phyloP scores from a whole-genome alignment of 2,113 vertebrate genomes.

The Pteropus alecto region DNA sequence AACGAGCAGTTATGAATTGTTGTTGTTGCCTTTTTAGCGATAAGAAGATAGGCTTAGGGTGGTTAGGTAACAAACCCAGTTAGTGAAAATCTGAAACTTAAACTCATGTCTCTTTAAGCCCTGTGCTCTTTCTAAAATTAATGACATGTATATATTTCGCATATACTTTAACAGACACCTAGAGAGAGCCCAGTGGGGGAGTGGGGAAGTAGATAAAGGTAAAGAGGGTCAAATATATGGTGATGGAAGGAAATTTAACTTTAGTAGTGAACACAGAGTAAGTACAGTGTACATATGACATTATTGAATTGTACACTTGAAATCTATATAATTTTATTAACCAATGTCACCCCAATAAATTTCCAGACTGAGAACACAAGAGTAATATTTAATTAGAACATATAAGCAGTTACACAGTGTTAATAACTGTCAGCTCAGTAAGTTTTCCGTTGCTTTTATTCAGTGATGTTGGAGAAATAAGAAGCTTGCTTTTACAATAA shows the following conservation, averaged over 20 bases:
- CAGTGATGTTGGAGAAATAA: neutral
- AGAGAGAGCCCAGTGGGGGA: neutral
- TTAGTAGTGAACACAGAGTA: too few relatives aligned
- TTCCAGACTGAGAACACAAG: neutral
- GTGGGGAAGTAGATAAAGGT: too few relatives aligned
- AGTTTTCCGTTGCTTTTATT: slow-evolving; percentile 11
- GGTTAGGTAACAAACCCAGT: neutral
- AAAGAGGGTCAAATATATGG: too few relatives aligned
- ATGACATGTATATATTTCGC: neutral
- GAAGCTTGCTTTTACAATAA: slow-evolving; percentile 31
- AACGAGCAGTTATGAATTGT: neutral
- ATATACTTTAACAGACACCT: neutral
- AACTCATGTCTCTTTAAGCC: neutral
- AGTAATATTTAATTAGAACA: slow-evolving; percentile 25
- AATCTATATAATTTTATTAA: too few relatives aligned
- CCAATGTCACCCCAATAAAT: too few relatives aligned
- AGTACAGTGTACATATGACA: too few relatives aligned
- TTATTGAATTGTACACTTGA: too few relatives aligned
- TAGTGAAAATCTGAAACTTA: neutral
- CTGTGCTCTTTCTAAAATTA: neutral
- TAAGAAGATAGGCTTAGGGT: neutral
- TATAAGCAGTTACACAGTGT: neutral
- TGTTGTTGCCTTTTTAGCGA: slow-evolving; percentile 7
- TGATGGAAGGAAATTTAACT: too few relatives aligned
- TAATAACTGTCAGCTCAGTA: neutral